Evolutionary conservation across 2,797 vertebrate species (phyloP), one percentile per base, ranked within the genome.

Genomic region (Coendou prehensilis): DNA sequence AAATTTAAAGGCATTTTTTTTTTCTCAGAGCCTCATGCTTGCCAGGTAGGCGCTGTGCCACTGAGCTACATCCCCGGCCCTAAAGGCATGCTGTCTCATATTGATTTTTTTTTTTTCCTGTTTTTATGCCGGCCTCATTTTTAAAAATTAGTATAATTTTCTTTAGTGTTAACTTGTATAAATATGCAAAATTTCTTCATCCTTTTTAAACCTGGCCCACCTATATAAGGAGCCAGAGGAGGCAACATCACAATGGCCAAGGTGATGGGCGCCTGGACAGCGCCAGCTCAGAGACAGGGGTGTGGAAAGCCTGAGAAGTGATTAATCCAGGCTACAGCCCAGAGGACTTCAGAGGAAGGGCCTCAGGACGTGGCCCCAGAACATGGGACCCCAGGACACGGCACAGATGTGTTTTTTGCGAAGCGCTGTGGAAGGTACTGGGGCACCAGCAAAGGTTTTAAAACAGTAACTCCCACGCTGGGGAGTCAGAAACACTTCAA

Each of bases 101-200:
- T 33, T 93, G 10, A 14, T 85, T 91, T 47, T 61, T 80, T 9
- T 91, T 45, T 59, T 75, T 6, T 61, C 47, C 83, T 78, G 37
- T 57, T 90, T 64, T 73, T 45, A 85, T 47, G 57, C 41, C 84
- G 47, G n/a, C 11, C 41, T 92, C n/a, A 86, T 86, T 93, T 95
- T 85, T 17, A 94, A 92, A 91, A 95, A 47, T 59, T 57, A 76
- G 33, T 75, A 37, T 5, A 87, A 90, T 73, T 85, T 87, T 92
- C 50, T 73, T 84, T 37, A 80, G 6, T 93, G 86, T 69, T 85
- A 91, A 87, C 54, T 78, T 92, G 37, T 37, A 71, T 92, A 92
- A 45, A 33, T 67, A 90, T 41, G 7, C 83, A 87, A 89, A 87
- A 47, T 56, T 52, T 87, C 30, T 95, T 67, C 87, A 20, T 87